These are phyloP conservation scores for Seira sanloemensis DNA, from an alignment of 2,888 invertebrate species.

Conservation along the genomic window DNA sequence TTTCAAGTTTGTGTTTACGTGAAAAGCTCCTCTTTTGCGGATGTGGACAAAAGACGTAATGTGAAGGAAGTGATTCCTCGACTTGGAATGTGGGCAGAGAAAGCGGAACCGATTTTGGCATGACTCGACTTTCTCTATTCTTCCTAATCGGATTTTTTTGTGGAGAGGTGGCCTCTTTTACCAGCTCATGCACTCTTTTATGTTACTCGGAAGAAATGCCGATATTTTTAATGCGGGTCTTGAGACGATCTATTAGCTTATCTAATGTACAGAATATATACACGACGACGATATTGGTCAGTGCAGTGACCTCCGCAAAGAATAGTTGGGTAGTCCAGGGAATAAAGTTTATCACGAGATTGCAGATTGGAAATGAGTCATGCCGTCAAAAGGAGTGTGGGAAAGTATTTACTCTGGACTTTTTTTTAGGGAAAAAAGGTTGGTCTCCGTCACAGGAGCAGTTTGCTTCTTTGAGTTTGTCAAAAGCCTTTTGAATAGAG, in stretches of 20 bases:
- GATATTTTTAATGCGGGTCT: background rate
- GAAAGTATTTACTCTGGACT: no score
- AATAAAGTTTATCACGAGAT: no score
- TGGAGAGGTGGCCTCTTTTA: background rate
- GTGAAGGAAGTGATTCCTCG: background rate
- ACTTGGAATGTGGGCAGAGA: background rate
- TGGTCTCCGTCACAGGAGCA: no score
- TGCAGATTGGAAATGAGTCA: no score
- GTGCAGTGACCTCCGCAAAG: conserved; percentile 4
- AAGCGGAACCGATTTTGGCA: conserved; percentile 17
- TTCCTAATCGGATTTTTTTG: conserved; percentile 11
- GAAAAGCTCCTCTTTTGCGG: background rate
- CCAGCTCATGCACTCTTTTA: background rate
- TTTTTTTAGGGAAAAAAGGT: no score
- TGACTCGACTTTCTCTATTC: conserved; percentile 1
- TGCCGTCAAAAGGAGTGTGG: no score
- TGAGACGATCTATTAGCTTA: background rate
- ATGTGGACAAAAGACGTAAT: background rate
- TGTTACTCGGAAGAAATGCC: background rate
- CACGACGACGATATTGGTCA: background rate
- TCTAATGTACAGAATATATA: background rate
- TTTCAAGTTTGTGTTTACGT: background rate
- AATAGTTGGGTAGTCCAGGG: no score
- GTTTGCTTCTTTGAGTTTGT: no score
- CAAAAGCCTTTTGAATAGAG: no score